phyloP scores from a whole-genome alignment of 2,888 invertebrate genomes.

The Monoplex corrugatus region DNA sequence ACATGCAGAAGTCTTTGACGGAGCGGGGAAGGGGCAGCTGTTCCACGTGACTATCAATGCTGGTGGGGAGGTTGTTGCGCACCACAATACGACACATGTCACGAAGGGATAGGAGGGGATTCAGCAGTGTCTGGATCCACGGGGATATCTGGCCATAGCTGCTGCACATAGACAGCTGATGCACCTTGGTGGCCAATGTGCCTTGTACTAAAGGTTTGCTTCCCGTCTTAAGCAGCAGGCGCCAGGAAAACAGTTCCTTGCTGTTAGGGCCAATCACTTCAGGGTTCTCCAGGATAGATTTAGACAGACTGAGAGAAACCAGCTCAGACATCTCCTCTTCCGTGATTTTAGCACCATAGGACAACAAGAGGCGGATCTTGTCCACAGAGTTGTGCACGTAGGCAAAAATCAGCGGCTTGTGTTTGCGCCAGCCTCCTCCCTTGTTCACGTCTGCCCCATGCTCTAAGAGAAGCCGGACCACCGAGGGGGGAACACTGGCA shows the following conservation, averaged over 20 bases:
- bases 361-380: slow-evolving; percentile 73
- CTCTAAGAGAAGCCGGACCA: slow-evolving; percentile 71
- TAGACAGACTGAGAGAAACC: slow-evolving; percentile 74
- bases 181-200: slow-evolving; percentile 66
- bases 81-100: slow-evolving; percentile 71
- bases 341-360: slow-evolving; percentile 74
- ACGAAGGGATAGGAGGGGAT: slow-evolving; percentile 69
- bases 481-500: slow-evolving; percentile 64
- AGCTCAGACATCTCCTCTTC: slow-evolving; percentile 76
- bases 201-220: slow-evolving; percentile 68
- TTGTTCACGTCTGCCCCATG: slow-evolving; percentile 75
- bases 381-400: slow-evolving; percentile 77
- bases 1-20: slow-evolving; percentile 64
- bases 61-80: slow-evolving; percentile 62
- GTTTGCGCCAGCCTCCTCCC: slow-evolving; percentile 75
- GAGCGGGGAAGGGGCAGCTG: slow-evolving; percentile 66
- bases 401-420: slow-evolving; percentile 75
- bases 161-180: slow-evolving; percentile 74
- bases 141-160: slow-evolving; percentile 73
- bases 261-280: slow-evolving; percentile 73
- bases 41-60: slow-evolving; percentile 68
- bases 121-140: slow-evolving; percentile 70
- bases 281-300: slow-evolving; percentile 76
- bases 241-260: slow-evolving; percentile 73
- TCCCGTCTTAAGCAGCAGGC: slow-evolving; percentile 72